These are phyloP conservation scores for Fissipunctia ypsillon DNA, from an alignment of 2,888 invertebrate species.

Conservation along the genomic window DNA sequence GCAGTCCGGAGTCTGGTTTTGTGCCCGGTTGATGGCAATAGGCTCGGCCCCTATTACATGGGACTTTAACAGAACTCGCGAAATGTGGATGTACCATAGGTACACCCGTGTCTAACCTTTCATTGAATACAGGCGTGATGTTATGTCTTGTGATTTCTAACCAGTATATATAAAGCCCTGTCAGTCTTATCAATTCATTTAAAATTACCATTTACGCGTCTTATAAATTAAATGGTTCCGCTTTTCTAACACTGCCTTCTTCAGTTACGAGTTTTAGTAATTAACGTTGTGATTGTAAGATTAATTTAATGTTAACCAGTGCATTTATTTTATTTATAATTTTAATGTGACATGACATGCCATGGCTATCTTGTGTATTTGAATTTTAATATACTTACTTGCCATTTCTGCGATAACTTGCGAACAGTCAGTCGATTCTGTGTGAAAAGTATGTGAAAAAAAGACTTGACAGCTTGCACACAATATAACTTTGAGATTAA, in stretches of 20 bases:
- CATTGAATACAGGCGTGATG: neutral
- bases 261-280: conserved; percentile 46
- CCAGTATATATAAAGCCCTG: neutral
- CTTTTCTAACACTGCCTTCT: conserved; percentile 39
- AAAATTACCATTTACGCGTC: neutral
- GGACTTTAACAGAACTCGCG: neutral
- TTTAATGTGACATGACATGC: conserved; percentile 40
- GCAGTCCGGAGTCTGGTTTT: too few relatives aligned
- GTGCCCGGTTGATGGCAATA: neutral
- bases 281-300: conserved; percentile 52
- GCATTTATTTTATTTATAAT: conserved; percentile 75
- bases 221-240: neutral
- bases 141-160: neutral
- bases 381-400: conserved; percentile 58
- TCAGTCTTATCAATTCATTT: neutral
- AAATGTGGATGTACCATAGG: neutral
- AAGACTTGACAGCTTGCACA: too few relatives aligned
- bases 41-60: neutral
- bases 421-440: conserved; percentile 39
- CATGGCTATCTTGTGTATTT: conserved; percentile 30
- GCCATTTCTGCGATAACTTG: conserved; percentile 14
- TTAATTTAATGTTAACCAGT: conserved; percentile 68
- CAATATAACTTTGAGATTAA: neutral
- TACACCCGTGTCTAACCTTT: neutral
- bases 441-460: too few relatives aligned